phyloP scores from a whole-genome alignment of 1,140 invertebrate species.

The Bradynema listronoti region DNA sequence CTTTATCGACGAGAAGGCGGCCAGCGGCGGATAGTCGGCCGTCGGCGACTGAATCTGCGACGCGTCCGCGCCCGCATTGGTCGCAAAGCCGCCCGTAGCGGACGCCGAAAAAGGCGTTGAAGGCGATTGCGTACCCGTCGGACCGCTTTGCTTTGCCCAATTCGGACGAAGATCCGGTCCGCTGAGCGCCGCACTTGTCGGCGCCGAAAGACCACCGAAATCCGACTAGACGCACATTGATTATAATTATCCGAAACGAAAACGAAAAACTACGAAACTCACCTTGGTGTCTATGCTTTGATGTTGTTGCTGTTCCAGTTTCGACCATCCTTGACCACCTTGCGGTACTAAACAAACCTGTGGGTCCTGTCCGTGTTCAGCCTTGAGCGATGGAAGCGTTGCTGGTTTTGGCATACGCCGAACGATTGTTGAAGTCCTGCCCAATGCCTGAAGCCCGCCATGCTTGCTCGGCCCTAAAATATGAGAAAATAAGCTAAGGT shows the following conservation, averaged over 20 bases:
- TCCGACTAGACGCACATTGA: background rate
- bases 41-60: constrained; percentile 16
- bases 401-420: constrained; percentile 58
- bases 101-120: constrained; percentile 1
- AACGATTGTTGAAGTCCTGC: constrained; percentile 49
- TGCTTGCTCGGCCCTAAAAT: constrained; percentile 45
- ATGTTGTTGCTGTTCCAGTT: constrained; percentile 26
- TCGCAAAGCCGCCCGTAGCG: background rate
- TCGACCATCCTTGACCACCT: constrained; percentile 55
- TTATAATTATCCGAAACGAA: background rate
- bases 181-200: constrained; percentile 14
- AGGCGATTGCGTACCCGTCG: constrained; percentile 12
- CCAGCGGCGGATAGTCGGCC: constrained; percentile 45
- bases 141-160: constrained; percentile 44
- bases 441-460: constrained; percentile 51
- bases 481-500: background rate
- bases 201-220: constrained; percentile 22
- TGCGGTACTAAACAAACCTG: constrained; percentile 48
- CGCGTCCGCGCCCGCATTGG: background rate
- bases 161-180: constrained; percentile 49
- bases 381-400: constrained; percentile 53
- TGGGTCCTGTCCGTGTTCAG: constrained; percentile 55
- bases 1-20: constrained; percentile 25
- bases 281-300: background rate
- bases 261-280: background rate